These are phyloP conservation scores for Asteroscopus sphinx DNA, from an alignment of 2,888 invertebrate genomes.

Conservation along the genomic window DNA sequence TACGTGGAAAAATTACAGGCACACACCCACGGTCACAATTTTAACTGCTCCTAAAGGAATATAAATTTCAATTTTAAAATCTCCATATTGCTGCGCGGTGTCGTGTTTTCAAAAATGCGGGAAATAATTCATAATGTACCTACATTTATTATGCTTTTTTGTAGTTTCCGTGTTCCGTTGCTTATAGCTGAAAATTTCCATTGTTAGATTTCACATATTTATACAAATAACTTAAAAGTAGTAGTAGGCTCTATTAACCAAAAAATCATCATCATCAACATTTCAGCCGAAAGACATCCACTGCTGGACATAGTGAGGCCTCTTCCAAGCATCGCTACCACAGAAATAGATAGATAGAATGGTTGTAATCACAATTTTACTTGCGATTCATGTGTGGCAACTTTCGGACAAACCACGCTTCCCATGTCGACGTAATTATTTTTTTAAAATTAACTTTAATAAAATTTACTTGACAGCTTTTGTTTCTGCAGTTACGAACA, in stretches of 20 bases:
- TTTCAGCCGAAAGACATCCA: too few relatives aligned
- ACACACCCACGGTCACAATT: constrained; percentile 59
- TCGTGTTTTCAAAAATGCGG: constrained; percentile 53
- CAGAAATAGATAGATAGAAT: too few relatives aligned
- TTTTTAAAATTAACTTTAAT: too few relatives aligned
- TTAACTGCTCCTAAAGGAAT: constrained; percentile 75
- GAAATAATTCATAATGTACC: constrained; percentile 50
- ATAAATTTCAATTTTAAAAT: constrained; percentile 85
- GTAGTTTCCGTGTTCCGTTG: constrained; percentile 30
- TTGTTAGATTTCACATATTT: constrained; percentile 30
- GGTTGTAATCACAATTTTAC: too few relatives aligned
- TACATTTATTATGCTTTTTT: constrained; percentile 46
- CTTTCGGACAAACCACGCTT: too few relatives aligned
- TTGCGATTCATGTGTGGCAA: too few relatives aligned
- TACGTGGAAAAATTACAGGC: constrained; percentile 48
- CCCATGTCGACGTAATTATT: too few relatives aligned
- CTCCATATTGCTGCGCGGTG: constrained; percentile 65
- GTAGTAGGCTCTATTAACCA: constrained; percentile 23
- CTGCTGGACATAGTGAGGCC: too few relatives aligned
- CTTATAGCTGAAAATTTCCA: constrained; percentile 30
- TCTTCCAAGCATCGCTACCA: too few relatives aligned
- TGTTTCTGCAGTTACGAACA: too few relatives aligned
- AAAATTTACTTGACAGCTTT: too few relatives aligned
- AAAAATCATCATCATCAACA: too few relatives aligned
- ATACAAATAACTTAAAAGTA: constrained; percentile 31